Evolutionary conservation across 2,797 vertebrate species (phyloP).

Genomic region (Nannoperca obscura): DNA sequence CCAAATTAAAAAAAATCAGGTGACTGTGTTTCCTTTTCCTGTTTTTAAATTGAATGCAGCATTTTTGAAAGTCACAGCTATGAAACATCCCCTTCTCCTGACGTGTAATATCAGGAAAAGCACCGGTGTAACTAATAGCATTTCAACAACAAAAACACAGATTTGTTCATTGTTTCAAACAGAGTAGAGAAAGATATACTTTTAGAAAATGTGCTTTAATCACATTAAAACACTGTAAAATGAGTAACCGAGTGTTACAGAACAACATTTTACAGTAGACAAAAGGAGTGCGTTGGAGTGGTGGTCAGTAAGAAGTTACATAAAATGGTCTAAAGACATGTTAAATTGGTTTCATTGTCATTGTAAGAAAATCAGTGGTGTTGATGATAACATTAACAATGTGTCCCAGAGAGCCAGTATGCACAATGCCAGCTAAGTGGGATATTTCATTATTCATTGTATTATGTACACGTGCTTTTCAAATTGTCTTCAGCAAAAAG

Average conservation of each 20-base stretch:
- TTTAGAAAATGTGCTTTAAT: not conserved
- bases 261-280: not conserved
- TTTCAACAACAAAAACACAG: not conserved
- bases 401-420: too few species aligned
- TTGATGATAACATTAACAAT: too few species aligned
- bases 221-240: not conserved
- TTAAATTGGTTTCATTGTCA: not conserved
- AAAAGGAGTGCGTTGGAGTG: not conserved
- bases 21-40: not conserved
- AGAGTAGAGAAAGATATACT: not conserved
- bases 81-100: not conserved
- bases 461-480: not conserved
- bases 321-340: not conserved
- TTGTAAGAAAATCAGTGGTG: too few species aligned
- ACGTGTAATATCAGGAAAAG: not conserved
- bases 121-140: not conserved
- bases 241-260: too few species aligned
- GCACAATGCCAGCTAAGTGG: not conserved
- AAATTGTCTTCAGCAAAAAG: not conserved
- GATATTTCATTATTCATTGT: not conserved
- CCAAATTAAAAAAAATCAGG: not conserved
- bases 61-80: not conserved
- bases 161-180: not conserved
- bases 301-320: not conserved
- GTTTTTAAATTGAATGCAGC: not conserved